A percentile compares a stretch with the other conserved stretches of the same genome.
phyloP scores from a whole-genome alignment of 2,888 invertebrate species.

The Lithophane socia region DNA sequence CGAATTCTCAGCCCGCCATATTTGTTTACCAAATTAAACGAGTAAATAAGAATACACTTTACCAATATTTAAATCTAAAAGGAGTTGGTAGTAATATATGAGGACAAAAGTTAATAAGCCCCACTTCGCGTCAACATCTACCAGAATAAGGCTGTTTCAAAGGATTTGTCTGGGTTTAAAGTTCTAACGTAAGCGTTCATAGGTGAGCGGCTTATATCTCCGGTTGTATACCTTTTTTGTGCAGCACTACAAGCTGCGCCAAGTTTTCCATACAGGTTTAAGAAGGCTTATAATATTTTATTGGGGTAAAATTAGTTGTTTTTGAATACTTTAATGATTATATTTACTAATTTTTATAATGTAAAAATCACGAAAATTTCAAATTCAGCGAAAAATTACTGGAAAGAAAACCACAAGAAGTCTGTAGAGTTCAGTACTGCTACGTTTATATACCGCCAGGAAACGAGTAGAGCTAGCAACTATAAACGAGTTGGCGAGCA shows the following conservation, averaged over 20 bases:
- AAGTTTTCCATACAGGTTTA: slow-evolving; percentile 29
- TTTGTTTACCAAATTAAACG: neutral
- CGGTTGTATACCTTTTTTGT: slow-evolving; percentile 47
- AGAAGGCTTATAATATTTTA: slow-evolving; percentile 14
- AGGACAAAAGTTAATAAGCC: neutral
- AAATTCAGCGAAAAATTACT: neutral
- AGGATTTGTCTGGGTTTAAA: slow-evolving; percentile 69
- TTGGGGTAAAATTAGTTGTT: slow-evolving; percentile 15
- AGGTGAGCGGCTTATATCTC: slow-evolving; percentile 62
- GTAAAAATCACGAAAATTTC: neutral
- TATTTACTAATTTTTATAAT: neutral
- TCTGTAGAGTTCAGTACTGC: neutral
- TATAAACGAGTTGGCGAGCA: neutral
- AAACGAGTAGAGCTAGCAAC: neutral
- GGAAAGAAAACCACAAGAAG: neutral
- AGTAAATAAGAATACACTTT: neutral
- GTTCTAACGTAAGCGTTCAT: slow-evolving; percentile 67
- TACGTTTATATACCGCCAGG: neutral
- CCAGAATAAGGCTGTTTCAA: slow-evolving; percentile 63
- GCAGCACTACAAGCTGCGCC: slow-evolving; percentile 12
- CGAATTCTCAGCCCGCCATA: neutral
- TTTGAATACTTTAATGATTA: neutral
- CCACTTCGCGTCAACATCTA: neutral
- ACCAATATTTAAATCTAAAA: neutral
- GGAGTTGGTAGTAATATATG: neutral